Evolutionary conservation across 1,140 invertebrate species (phyloP), one percentile per base, ranked within the genome.

Genomic region (Microplitis demolitor): DNA sequence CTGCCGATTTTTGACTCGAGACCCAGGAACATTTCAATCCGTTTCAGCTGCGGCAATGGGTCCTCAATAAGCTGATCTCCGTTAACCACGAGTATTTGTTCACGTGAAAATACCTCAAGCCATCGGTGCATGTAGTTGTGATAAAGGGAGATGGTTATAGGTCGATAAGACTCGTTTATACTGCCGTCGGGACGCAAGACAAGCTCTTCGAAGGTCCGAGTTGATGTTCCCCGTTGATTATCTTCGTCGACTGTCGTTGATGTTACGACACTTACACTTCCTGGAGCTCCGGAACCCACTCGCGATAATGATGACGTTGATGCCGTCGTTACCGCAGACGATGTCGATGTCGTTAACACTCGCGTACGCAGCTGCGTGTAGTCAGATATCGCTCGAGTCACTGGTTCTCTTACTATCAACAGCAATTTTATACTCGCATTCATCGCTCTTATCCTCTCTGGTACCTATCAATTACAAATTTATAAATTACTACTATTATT

Each of bases 21-120:
- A 73, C 90, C 94, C 45, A 99, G 90, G 85, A 99, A 99, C 51
- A 91, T 89, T 85, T 96, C 95, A 73, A 98, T 96, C 71, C 93
- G 91, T 54, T 93, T 91, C 69, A 99, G 87, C 86, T 98, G 97
- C 0, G 92, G 92, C 3, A 97, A 94, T 0, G 98, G 98, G 84
- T 98, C 94, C 81, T 94, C 93, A 76, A 99, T 97, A n/a, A 99
- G 90, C 70, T 93, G 91, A 88, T 99, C 97, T 0, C 97, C 97
- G 85, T 97, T 97, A 53, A 99, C 97, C 60, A 99, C 92, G 71
- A 98, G 91, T 54, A 99, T 93, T 83, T 98, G 97, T 58, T 94
- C 91, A 6, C 94, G 88, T 0, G 95, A 92, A 88, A 99, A 99
- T 67, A 93, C 92, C 85, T 95, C 93, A 58, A 96, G 87, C 95